These are phyloP conservation scores for Drosophila guanche DNA, from an alignment of 1,140 invertebrate genomes.

Conservation along the genomic window DNA sequence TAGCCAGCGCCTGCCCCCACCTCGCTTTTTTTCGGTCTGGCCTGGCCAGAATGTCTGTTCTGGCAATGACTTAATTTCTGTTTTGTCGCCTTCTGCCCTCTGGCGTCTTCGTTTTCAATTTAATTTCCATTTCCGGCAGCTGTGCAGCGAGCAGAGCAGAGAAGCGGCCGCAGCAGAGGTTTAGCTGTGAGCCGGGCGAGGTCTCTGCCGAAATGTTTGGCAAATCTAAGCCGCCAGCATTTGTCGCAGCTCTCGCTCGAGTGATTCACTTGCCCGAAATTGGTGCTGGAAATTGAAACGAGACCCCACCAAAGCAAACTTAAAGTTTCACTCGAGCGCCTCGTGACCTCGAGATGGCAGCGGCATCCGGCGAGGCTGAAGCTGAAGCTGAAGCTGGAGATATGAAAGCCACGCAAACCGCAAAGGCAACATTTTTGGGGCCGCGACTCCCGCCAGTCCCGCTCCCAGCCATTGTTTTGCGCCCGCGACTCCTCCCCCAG, in stretches of 20 bases:
- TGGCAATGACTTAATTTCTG: constrained; percentile 41
- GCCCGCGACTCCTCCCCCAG: constrained; percentile 24
- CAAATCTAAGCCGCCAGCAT: constrained; percentile 38
- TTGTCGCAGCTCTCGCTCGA: constrained; percentile 22
- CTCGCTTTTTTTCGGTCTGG: not conserved
- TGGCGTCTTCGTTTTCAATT: constrained; percentile 8
- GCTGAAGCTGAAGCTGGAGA: constrained; percentile 4
- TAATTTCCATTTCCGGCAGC: constrained; percentile 35
- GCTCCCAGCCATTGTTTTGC: constrained; percentile 25
- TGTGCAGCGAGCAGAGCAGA: constrained; percentile 5
- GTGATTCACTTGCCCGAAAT: constrained; percentile 31
- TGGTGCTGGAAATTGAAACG: constrained; percentile 4
- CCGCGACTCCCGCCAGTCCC: constrained; percentile 3
- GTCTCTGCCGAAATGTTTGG: not conserved
- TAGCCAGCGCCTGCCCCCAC: too few relatives aligned
- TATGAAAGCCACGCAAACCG: constrained; percentile 34
- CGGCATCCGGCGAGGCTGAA: constrained; percentile 28
- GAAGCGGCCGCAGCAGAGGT: too few relatives aligned
- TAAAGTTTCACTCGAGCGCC: constrained; percentile 50
- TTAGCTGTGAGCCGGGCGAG: constrained; percentile 1
- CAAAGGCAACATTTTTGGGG: constrained; percentile 4
- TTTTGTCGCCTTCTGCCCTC: not conserved
- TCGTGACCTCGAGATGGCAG: constrained; percentile 39
- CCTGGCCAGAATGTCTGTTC: constrained; percentile 19
- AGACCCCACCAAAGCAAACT: constrained; percentile 25